phyloP scores from a whole-genome alignment of 2,888 invertebrate species.

The Parascotia fuliginaria region DNA sequence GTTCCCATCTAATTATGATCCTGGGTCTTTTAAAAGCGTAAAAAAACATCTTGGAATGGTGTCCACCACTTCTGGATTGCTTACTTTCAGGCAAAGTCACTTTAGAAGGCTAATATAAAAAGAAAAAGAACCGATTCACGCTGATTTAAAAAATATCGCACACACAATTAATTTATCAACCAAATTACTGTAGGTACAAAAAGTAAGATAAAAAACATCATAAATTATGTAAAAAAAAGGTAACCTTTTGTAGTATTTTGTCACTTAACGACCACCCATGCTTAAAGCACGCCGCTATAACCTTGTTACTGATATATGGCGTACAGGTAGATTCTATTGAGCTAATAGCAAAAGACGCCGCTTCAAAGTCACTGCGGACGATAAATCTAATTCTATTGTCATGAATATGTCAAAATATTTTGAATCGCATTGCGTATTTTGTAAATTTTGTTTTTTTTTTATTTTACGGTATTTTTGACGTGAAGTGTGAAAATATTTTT shows the following conservation, averaged over 20 bases:
- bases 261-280: constrained; percentile 42
- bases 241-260: constrained; percentile 42
- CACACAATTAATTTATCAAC: constrained; percentile 45
- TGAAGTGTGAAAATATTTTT: too few species aligned
- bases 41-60: too few species aligned
- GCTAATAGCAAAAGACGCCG: constrained; percentile 26
- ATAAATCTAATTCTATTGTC: constrained; percentile 44
- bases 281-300: constrained; percentile 30
- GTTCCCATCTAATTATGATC: too few species aligned
- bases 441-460: too few species aligned
- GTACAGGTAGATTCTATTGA: constrained; percentile 27
- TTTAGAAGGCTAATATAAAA: too few species aligned
- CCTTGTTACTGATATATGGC: constrained; percentile 27
- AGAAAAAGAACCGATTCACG: too few species aligned
- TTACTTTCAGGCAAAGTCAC: too few species aligned
- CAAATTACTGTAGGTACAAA: constrained; percentile 26
- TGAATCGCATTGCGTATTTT: too few species aligned
- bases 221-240: constrained; percentile 31
- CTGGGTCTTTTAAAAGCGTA: too few species aligned
- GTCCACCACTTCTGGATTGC: too few species aligned
- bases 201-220: constrained; percentile 21
- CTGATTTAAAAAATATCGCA: too few species aligned
- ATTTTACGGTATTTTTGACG: too few species aligned
- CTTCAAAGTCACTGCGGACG: constrained; percentile 40
- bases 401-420: constrained; percentile 46